Evolutionary conservation across 2,888 invertebrate genomes (phyloP), one percentile per base, ranked within the genome.

Genomic region (Dorcus parallelipipedus): DNA sequence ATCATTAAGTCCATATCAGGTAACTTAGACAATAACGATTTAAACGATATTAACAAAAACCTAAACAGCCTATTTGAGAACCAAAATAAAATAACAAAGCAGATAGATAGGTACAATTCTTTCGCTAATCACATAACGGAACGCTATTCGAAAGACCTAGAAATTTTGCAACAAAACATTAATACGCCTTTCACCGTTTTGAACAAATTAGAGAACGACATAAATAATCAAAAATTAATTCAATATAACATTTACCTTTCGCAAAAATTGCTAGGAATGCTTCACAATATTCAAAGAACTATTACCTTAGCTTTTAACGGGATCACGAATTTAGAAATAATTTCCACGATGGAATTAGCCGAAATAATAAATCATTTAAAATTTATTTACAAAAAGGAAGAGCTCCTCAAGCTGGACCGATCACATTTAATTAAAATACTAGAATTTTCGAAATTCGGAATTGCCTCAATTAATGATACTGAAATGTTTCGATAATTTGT

Each of bases 61-160:
- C n/a, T 61, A 45, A 39, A n/a, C n/a, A n/a, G n/a, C n/a, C n/a
- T n/a, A n/a, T n/a, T n/a, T n/a, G n/a, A n/a, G n/a, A n/a, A 60
- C 53, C 57, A 61, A 40, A 26, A 60, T 7, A 55, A 53, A 49
- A 53, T 60, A 3, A 42, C 58, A 2, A 60, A 56, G 50, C 56
- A 64, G 55, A 43, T 62, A 1, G 50, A 60, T 41, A 52, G 45
- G 48, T 60, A 56, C 40, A 53, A 49, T 26, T 60, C 61, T 6
- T 64, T 64, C 50, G 64, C 61, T 5, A 60, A 58, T 49, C 62
- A 64, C 17, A 62, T 64, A 14, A 62, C 60, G 1, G 41, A 56
- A 8, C 38, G 62, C 14, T 63, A 60, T 38, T 39, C 42, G 1
- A 47, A 53, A 38, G 60, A 63, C 48, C 40, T 59, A 8, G 42